These are phyloP conservation scores for Beris morrisii DNA, from an alignment of 2,888 invertebrate species.

Conservation along the genomic window DNA sequence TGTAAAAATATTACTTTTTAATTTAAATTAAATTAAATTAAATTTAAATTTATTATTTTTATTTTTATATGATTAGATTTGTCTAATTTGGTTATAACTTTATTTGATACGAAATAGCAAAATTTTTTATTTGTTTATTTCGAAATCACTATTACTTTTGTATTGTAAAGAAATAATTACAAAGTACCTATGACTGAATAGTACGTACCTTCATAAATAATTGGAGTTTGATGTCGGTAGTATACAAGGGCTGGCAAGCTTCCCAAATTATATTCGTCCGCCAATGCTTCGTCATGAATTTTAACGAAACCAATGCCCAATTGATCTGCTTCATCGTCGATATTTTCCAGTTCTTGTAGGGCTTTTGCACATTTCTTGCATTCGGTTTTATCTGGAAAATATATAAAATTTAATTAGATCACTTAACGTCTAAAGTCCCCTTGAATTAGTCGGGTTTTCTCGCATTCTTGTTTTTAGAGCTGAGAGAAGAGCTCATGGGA, in stretches of 20 bases:
- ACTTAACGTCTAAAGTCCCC: neutral
- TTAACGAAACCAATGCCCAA: conserved; percentile 93
- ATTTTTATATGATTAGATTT: no score
- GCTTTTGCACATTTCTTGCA: conserved; percentile 91
- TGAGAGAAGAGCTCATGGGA: neutral
- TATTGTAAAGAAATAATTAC: no score
- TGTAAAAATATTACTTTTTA: no score
- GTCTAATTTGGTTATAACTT: no score
- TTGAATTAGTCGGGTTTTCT: neutral
- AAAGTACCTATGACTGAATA: no score
- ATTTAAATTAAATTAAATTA: no score
- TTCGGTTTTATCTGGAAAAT: conserved; percentile 78
- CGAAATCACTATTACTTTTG: no score
- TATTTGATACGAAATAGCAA: no score
- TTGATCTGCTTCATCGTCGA: conserved; percentile 93
- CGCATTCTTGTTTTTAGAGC: neutral
- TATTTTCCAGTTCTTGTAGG: conserved; percentile 87
- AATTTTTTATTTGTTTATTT: no score
- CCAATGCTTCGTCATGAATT: conserved; percentile 87
- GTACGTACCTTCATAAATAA: conserved; percentile 83
- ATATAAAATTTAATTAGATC: conserved; percentile 5
- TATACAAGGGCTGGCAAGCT: conserved; percentile 86
- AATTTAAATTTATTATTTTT: no score
- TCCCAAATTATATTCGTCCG: conserved; percentile 91
- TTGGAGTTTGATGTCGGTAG: conserved; percentile 91